Percentiles rank a stretch among this genome's conserved stretches.
Conservation (phyloP, 2,797 vertebrate genomes). For the Pelobates cultripes region DNA sequence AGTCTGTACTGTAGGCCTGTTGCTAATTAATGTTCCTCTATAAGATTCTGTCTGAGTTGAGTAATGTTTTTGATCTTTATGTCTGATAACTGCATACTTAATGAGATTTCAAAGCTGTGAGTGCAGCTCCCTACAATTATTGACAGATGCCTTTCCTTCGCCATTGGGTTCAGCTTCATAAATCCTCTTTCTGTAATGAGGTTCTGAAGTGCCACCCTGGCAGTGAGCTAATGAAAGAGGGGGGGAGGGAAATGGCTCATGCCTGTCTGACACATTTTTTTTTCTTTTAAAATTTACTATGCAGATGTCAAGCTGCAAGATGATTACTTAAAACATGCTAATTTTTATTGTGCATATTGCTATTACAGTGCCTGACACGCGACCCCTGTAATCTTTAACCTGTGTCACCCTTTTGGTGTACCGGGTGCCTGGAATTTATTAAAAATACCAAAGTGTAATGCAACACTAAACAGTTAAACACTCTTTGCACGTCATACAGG, state of each 20-base stretch:
- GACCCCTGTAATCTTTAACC: slow-evolving; percentile 66
- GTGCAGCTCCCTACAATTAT: slow-evolving; percentile 99
- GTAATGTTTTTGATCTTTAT: slow-evolving; percentile 99
- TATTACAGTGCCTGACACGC: slow-evolving; percentile 71
- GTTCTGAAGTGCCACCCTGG: slow-evolving; percentile 99
- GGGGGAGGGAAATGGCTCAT: slow-evolving; percentile 78
- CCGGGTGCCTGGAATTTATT: not conserved
- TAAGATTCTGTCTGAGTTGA: slow-evolving; percentile 99
- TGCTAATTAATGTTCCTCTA: slow-evolving; percentile 99
- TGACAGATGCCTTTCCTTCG: slow-evolving; percentile 99
- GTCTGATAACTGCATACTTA: slow-evolving; percentile 99
- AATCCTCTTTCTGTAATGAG: slow-evolving; percentile 99
- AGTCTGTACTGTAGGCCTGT: slow-evolving; percentile 95
- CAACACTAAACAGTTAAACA: not conserved
- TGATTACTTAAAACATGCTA: slow-evolving; percentile 85
- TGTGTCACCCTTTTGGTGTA: slow-evolving; percentile 15
- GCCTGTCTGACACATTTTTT: slow-evolving; percentile 94
- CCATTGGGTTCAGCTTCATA: slow-evolving; percentile 99
- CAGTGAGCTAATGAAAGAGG: slow-evolving; percentile 99
- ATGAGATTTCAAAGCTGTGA: slow-evolving; percentile 99
- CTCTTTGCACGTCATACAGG: too few relatives aligned
- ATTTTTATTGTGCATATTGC: slow-evolving; percentile 77
- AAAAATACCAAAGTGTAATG: not conserved
- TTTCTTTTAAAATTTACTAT: slow-evolving; percentile 95
- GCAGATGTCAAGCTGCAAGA: slow-evolving; percentile 96